Conservation (phyloP, 2,888 invertebrate species). For the Protophormia terraenovae region DNA sequence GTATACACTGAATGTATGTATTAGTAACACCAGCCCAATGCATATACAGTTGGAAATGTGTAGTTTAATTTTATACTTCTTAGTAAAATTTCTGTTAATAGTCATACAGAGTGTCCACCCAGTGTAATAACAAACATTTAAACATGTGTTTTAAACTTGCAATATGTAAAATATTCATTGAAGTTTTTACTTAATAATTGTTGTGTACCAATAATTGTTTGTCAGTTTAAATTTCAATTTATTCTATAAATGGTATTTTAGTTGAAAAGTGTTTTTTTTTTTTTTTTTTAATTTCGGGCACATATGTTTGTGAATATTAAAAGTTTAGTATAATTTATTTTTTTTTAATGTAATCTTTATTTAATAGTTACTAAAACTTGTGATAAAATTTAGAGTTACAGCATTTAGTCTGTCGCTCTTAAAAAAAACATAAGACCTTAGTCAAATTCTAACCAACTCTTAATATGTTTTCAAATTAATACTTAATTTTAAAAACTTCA, state of each 20-base stretch:
- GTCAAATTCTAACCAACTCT: too few relatives aligned
- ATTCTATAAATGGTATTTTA: constrained; percentile 46
- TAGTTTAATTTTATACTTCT: not conserved
- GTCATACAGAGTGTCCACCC: not conserved
- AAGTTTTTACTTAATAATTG: not conserved
- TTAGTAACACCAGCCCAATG: not conserved
- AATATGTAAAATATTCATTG: not conserved
- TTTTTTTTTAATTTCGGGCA: not conserved
- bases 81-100: not conserved
- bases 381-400: too few relatives aligned
- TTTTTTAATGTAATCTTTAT: too few relatives aligned
- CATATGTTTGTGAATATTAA: too few relatives aligned
- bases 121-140: not conserved
- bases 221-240: constrained; percentile 47
- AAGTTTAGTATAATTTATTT: too few relatives aligned
- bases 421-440: too few relatives aligned
- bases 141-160: not conserved
- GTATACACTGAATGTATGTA: too few relatives aligned
- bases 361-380: too few relatives aligned
- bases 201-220: constrained; percentile 15
- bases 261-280: not conserved
- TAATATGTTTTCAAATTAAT: too few relatives aligned
- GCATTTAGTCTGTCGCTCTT: too few relatives aligned
- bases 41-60: not conserved
- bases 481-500: too few relatives aligned